These are phyloP conservation scores for Euzetes globulus DNA, from an alignment of 2,888 invertebrate species.

Conservation along the genomic window DNA sequence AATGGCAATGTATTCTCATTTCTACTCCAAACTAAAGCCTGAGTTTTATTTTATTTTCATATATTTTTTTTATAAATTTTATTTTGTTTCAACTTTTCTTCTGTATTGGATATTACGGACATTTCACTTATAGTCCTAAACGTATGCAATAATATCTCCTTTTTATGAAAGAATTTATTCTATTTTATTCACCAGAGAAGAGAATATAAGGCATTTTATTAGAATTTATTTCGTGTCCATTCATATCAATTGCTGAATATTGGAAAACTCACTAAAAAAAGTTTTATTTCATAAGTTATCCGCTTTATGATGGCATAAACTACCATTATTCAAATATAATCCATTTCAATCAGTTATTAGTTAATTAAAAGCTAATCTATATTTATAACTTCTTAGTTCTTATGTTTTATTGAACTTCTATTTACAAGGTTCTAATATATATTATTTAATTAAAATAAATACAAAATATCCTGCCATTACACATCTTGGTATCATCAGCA, in stretches of 20 bases:
- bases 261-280: background rate
- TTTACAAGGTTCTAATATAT: too few species aligned
- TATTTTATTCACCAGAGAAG: background rate
- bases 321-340: too few species aligned
- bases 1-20: slow-evolving; percentile 29
- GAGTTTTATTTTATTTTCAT: background rate
- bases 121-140: slow-evolving; percentile 12
- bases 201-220: background rate
- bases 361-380: too few species aligned
- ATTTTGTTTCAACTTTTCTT: background rate
- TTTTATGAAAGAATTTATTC: slow-evolving; percentile 18
- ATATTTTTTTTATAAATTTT: slow-evolving; percentile 1
- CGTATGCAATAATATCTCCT: slow-evolving; percentile 22
- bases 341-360: too few species aligned
- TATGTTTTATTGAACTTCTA: too few species aligned
- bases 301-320: too few species aligned
- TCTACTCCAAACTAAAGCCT: background rate
- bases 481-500: too few species aligned
- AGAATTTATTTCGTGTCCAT: slow-evolving; percentile 21
- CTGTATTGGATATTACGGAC: background rate
- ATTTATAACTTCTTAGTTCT: too few species aligned
- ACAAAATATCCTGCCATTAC: too few species aligned
- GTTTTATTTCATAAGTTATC: too few species aligned
- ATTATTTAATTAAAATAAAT: too few species aligned
- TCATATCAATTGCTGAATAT: slow-evolving; percentile 10